Evolutionary conservation across 2,797 vertebrate genomes (phyloP), one percentile per base, ranked within the genome.

Genomic region (Sphenodon punctatus): DNA sequence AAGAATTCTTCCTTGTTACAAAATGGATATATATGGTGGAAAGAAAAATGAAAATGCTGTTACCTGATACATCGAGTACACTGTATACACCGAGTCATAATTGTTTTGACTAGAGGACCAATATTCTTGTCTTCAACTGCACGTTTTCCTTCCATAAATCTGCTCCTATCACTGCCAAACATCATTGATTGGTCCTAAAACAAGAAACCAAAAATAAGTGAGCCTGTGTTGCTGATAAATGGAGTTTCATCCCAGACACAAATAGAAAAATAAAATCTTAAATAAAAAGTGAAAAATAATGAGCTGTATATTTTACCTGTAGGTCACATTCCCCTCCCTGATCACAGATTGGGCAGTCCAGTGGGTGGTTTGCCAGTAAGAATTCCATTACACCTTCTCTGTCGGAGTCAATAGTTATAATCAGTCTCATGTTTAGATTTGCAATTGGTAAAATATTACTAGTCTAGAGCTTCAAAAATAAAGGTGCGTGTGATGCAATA

Each of bases 331-430:
- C 99, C 93, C 99, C 98, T 95, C 98, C 99, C 88, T 99, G 98
- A 93, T 99, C 99, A 96, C 99, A 99, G 89, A 99, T 99, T 79
- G 98, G 99, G 68, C 98, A 99, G 94, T 99, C 99, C 94, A 99
- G 64, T 3, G 99, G 99, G 82, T 99, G 99, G 94, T 99, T 99
- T 90, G 98, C 97, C 93, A 99, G 85, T 80, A 99, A 95, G 86
- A 99, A 99, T 93, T 99, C 98, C 99, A 99, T 99, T 80, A 99
- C 98, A 67, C 99, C 99, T 95, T 99, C 99, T 94, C 99, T 99
- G 94, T 81, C 78, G 36, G 45, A 55, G 80, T 76, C 67, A 87
- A 22, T 27, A 78, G 85, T 64, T 49, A 46, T 30, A 74, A 53
- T 72, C 82, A 82, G 49, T 12, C 11, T 75, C 39, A 86, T 19